These are phyloP conservation scores for Spilarctia lutea DNA, from an alignment of 2,888 invertebrate species.

Conservation along the genomic window DNA sequence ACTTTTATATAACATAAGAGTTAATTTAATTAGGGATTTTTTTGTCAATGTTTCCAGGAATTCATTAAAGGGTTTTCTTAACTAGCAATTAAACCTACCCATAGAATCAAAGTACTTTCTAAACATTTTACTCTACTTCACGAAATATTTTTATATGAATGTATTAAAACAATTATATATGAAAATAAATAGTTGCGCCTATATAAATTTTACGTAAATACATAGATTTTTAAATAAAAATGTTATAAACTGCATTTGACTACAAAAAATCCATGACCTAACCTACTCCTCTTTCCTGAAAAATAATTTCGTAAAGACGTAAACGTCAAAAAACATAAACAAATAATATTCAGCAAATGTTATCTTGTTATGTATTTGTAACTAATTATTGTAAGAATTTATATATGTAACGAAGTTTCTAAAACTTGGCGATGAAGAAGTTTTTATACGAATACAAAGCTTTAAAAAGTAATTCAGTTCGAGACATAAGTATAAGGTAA, in stretches of 20 bases:
- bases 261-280: background rate
- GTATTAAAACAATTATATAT: background rate
- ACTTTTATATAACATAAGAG: background rate
- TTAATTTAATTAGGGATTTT: no score
- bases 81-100: background rate
- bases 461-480: conserved; percentile 65
- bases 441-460: conserved; percentile 79
- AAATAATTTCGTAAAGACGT: background rate
- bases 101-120: background rate
- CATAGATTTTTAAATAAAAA: background rate
- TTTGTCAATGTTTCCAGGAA: no score
- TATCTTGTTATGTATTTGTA: conserved; percentile 2
- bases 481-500: conserved; percentile 65
- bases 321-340: conserved; percentile 11
- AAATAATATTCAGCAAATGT: conserved; percentile 2
- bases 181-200: background rate
- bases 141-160: background rate
- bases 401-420: background rate
- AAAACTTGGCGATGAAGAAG: conserved; percentile 70
- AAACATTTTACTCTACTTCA: background rate
- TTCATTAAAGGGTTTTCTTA: background rate
- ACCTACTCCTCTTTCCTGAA: conserved; percentile 1
- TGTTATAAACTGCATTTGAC: background rate
- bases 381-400: conserved; percentile 1
- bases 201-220: background rate